Base-by-base conservation (phyloP, 2,797 vertebrate species). In the Acanthornis magna region DNA sequence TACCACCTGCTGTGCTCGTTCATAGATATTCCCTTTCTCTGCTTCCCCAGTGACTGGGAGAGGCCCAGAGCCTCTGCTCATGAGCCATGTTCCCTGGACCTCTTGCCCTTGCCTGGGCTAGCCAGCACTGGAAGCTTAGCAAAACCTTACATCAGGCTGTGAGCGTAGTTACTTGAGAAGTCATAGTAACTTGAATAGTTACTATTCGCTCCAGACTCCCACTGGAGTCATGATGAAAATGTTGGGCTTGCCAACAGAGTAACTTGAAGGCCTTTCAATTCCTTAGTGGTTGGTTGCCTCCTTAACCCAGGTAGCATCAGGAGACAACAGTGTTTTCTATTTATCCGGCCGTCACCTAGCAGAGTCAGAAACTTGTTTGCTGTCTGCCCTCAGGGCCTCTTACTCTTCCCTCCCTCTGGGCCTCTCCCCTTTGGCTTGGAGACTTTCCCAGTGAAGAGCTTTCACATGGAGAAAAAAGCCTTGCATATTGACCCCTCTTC, bases 381-480 rank as follows among this genome's bases (percentile, higher is more conserved):
- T 78, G 40, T 5, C 71, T 88, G 71, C 60, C 23, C 58, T 80
- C 10, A 11, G 71, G 47, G 62, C 50, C 48, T 87, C 67, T 87
- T 91, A 58, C 16, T 63, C 34, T 61, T 82, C 51, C 62, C 32
- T 95, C 27, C 40, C 50, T 89, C 34, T 88, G 91, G 54, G 85
- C 88, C 85, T 96, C 83, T 91, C 16, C 27, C 54, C 18, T 85
- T 90, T 58, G 74, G 34, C 71, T 93, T 96, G 76, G 91, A 92
- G 94, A 43, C 60, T 91, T 96, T 94, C 88, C 85, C 88, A 93
- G 91, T 81, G 82, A 96, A 86, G 45, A 7, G 8, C 53, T 96
- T 95, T 94, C 94, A 88, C 62, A 73, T 63, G 27, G 55, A 74
- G 36, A 81, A 91, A 89, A 89, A 78, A 57, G 16, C 48, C 20